These are phyloP conservation scores for Tanytarsus gracilentus DNA, from an alignment of 2,888 invertebrate genomes.

Conservation along the genomic window DNA sequence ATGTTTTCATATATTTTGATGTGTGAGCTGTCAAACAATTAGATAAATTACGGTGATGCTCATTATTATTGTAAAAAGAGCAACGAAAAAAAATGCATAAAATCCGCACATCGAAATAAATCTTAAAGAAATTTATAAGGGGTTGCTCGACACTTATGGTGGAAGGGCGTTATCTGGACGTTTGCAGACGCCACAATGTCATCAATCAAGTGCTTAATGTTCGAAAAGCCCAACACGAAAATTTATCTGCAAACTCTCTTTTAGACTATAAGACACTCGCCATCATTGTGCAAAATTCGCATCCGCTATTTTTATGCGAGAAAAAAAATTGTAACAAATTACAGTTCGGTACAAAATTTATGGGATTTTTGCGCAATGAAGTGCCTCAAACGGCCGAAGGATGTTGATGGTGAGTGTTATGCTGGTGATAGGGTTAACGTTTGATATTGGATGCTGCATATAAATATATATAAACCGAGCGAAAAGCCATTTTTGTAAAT, in stretches of 20 bases:
- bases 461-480: too few species aligned
- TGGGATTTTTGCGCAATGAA: constrained; percentile 16
- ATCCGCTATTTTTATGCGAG: not conserved
- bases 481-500: too few species aligned
- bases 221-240: constrained; percentile 11
- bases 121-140: constrained; percentile 15
- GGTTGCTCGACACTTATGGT: not conserved
- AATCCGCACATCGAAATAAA: constrained; percentile 14
- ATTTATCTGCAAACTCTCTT: not conserved
- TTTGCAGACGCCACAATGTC: constrained; percentile 8
- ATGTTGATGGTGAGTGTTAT: too few species aligned
- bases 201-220: constrained; percentile 27
- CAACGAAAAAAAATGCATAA: not conserved
- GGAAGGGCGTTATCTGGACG: constrained; percentile 16
- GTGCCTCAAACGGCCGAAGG: not conserved
- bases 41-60: not conserved
- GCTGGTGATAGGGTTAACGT: too few species aligned
- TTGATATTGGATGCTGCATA: too few species aligned
- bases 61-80: not conserved
- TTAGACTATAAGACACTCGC: constrained; percentile 21
- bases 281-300: not conserved
- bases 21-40: not conserved
- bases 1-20: not conserved
- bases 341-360: constrained; percentile 17
- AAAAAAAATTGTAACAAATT: constrained; percentile 18